phyloP scores from a whole-genome alignment of 2,797 vertebrate genomes.

The Pangasius djambal region DNA sequence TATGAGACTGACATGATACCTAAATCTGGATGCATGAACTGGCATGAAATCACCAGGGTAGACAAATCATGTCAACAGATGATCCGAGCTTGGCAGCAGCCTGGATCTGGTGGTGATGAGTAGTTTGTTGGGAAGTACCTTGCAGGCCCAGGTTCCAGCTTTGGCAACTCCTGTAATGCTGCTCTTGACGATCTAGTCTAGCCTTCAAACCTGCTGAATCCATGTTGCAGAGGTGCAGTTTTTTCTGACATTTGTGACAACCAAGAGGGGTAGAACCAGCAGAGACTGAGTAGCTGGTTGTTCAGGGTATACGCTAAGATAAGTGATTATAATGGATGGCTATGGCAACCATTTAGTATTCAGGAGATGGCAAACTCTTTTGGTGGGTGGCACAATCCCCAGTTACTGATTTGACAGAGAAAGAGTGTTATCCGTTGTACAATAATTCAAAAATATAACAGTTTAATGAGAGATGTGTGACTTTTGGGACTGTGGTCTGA shows the following conservation, averaged over 20 bases:
- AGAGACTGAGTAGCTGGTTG: not conserved
- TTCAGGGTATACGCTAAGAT: not conserved
- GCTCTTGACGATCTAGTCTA: not conserved
- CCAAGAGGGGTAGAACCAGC: not conserved
- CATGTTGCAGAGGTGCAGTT: not conserved
- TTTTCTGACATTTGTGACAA: too few relatives aligned
- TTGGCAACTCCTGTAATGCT: not conserved
- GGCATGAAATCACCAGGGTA: not conserved
- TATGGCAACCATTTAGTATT: not conserved
- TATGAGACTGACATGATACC: not conserved
- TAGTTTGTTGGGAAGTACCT: not conserved
- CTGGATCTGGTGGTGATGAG: not conserved
- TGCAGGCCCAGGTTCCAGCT: not conserved
- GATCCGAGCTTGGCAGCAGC: not conserved
- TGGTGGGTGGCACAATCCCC: not conserved
- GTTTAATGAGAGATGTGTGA: slow-evolving; percentile 43
- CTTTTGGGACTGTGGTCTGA: slow-evolving; percentile 32
- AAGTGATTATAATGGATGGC: not conserved
- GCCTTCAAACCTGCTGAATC: not conserved
- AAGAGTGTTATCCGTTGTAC: slow-evolving; percentile 5
- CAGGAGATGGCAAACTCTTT: not conserved
- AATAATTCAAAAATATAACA: slow-evolving; percentile 12
- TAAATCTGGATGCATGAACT: slow-evolving; percentile 4
- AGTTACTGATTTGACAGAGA: slow-evolving; percentile 8
- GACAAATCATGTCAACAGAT: not conserved